These are phyloP conservation scores for Chascanopsetta lugubris DNA, from an alignment of 2,113 vertebrate species.

Conservation along the genomic window DNA sequence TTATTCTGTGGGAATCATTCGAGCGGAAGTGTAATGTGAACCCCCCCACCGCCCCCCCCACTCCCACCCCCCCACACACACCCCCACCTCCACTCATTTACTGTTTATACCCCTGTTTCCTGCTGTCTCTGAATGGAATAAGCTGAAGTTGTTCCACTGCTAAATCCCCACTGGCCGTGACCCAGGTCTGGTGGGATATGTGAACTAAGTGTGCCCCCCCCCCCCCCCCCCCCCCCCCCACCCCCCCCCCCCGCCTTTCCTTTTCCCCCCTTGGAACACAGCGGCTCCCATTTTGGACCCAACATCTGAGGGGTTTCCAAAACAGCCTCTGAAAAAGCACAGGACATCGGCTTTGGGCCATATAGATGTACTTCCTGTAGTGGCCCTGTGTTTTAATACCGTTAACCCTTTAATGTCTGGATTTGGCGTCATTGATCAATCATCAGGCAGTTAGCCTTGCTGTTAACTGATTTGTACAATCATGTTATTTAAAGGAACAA, in stretches of 20 bases:
- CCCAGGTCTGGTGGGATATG: slow-evolving; percentile 67
- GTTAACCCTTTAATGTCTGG: neutral
- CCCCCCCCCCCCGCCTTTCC: no score
- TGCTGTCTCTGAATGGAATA: slow-evolving; percentile 69
- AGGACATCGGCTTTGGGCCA: slow-evolving; percentile 16
- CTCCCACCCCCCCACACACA: neutral
- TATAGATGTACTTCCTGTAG: slow-evolving; percentile 43
- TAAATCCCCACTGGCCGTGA: slow-evolving; percentile 74
- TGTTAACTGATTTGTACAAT: no score
- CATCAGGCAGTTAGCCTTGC: no score
- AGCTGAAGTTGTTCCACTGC: slow-evolving; percentile 65
- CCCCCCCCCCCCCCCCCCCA: no score
- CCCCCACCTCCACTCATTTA: slow-evolving; percentile 26
- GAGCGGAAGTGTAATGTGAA: slow-evolving; percentile 72
- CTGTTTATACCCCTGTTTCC: slow-evolving; percentile 81
- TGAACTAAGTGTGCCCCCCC: slow-evolving; percentile 62
- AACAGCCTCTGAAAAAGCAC: slow-evolving; percentile 27
- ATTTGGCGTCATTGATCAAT: neutral
- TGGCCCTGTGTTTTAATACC: slow-evolving; percentile 19
- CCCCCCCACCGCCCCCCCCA: slow-evolving; percentile 24
- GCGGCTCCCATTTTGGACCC: slow-evolving; percentile 47
- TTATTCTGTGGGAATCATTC: slow-evolving; percentile 64
- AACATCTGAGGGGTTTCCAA: slow-evolving; percentile 48
- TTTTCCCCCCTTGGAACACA: slow-evolving; percentile 50
- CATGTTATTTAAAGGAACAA: no score